These are phyloP conservation scores for Emydoidea blandingii DNA, from an alignment of 2,797 vertebrate genomes.

Conservation along the genomic window DNA sequence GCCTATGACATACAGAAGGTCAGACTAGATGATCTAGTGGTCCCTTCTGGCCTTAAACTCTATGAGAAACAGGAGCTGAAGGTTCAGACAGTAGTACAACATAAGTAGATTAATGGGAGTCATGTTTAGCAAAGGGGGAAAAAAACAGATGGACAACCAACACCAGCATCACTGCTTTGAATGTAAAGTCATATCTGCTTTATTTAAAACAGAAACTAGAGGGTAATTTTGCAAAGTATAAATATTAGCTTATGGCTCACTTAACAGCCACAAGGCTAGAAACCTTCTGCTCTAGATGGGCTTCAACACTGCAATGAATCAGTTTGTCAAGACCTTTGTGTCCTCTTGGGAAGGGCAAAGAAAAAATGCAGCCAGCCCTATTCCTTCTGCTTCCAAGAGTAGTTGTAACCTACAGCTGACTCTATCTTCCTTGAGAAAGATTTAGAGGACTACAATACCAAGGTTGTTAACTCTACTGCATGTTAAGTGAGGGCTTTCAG, in stretches of 20 bases:
- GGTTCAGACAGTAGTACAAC: background rate
- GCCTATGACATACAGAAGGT: background rate
- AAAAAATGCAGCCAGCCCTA: background rate
- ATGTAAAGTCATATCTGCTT: background rate
- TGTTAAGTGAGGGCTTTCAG: conserved; percentile 15
- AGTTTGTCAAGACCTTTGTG: conserved; percentile 8
- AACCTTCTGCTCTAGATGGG: conserved; percentile 12
- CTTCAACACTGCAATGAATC: conserved; percentile 48
- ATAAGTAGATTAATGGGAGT: background rate
- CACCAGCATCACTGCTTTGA: background rate
- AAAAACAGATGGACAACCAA: background rate
- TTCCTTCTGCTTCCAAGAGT: conserved; percentile 36
- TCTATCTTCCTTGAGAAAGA: conserved; percentile 57
- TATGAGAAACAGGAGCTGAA: background rate
- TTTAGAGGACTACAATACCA: conserved; percentile 56
- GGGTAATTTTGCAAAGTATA: conserved; percentile 14
- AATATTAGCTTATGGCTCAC: background rate
- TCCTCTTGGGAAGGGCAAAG: conserved; percentile 15
- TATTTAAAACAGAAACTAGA: background rate
- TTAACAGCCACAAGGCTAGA: background rate
- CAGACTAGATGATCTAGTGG: background rate
- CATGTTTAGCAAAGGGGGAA: background rate
- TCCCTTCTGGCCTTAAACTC: background rate
- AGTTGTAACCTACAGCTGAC: conserved; percentile 41
- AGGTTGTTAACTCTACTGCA: conserved; percentile 47